Conservation (phyloP, 2,888 invertebrate species). For the Machimus atricapillus region DNA sequence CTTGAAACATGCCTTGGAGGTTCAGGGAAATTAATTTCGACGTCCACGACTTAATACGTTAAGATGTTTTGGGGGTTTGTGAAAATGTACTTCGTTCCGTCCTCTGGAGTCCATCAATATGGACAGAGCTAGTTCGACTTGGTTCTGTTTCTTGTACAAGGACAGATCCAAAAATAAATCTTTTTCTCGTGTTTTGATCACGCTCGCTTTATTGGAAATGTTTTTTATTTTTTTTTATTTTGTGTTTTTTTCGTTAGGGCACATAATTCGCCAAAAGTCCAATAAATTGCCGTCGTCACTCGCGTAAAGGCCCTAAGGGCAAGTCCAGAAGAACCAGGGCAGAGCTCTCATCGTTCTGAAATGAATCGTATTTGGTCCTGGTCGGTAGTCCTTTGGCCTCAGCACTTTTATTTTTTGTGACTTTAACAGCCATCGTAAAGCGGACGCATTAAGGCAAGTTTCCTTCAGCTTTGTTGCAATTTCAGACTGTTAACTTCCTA, state of each 20-base stretch:
- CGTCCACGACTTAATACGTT: not conserved
- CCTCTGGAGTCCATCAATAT: not conserved
- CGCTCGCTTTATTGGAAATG: not conserved
- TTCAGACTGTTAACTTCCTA: not conserved
- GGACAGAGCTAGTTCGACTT: not conserved
- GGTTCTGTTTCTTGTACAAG: not conserved
- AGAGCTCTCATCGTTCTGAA: not conserved
- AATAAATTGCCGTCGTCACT: not conserved
- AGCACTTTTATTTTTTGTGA: not conserved
- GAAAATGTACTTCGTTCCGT: not conserved
- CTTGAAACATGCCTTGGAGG: not conserved
- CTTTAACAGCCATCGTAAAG: not conserved
- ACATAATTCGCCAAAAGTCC: not conserved
- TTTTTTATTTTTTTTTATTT: not conserved
- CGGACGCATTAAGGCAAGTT: not conserved
- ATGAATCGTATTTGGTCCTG: not conserved
- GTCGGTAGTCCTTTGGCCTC: not conserved
- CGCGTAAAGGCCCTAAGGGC: not conserved
- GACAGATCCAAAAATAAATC: not conserved
- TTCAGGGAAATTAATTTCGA: not conserved
- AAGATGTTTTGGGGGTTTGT: not conserved
- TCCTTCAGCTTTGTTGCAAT: not conserved
- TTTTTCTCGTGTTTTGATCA: not conserved
- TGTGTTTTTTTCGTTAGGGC: not conserved
- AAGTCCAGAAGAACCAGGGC: not conserved